Evolutionary conservation across 2,888 invertebrate species (phyloP).

Genomic region (Tineola bisselliella): DNA sequence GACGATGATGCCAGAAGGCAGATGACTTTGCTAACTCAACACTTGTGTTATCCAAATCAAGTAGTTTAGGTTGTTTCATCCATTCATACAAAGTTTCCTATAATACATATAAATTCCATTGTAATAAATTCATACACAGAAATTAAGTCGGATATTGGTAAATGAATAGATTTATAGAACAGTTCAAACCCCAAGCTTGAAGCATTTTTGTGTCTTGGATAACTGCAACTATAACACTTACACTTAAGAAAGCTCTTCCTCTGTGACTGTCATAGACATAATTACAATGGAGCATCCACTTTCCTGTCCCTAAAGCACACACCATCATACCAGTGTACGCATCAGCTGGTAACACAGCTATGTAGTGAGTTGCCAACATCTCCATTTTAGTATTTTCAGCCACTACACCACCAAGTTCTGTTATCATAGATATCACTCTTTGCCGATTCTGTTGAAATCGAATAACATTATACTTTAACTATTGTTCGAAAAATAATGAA

Average conservation of each 20-base stretch:
- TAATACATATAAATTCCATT: slow-evolving; percentile 1
- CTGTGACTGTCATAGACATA: slow-evolving; percentile 57
- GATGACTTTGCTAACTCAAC: slow-evolving; percentile 58
- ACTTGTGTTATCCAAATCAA: slow-evolving; percentile 53
- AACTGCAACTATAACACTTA: slow-evolving; percentile 20
- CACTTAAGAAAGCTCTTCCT: slow-evolving; percentile 53
- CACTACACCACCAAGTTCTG: slow-evolving; percentile 54
- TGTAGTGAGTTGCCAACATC: slow-evolving; percentile 58
- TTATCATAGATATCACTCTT: slow-evolving; percentile 49
- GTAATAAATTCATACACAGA: too few relatives aligned
- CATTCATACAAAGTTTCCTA: slow-evolving; percentile 60
- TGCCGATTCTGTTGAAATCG: slow-evolving; percentile 41
- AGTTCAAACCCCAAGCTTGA: too few relatives aligned
- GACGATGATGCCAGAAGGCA: slow-evolving; percentile 49
- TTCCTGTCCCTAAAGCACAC: slow-evolving; percentile 55
- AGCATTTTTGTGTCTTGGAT: background rate
- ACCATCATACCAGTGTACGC: slow-evolving; percentile 61
- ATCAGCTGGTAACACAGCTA: slow-evolving; percentile 49
- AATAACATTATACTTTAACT: too few relatives aligned
- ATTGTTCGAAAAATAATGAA: too few relatives aligned
- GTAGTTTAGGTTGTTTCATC: slow-evolving; percentile 55
- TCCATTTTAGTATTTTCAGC: slow-evolving; percentile 63
- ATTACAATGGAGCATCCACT: slow-evolving; percentile 52
- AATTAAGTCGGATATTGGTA: too few relatives aligned
- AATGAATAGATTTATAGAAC: too few relatives aligned